Conservation (phyloP, 2,113 vertebrate genomes). For the Limnothrissa miodon region DNA sequence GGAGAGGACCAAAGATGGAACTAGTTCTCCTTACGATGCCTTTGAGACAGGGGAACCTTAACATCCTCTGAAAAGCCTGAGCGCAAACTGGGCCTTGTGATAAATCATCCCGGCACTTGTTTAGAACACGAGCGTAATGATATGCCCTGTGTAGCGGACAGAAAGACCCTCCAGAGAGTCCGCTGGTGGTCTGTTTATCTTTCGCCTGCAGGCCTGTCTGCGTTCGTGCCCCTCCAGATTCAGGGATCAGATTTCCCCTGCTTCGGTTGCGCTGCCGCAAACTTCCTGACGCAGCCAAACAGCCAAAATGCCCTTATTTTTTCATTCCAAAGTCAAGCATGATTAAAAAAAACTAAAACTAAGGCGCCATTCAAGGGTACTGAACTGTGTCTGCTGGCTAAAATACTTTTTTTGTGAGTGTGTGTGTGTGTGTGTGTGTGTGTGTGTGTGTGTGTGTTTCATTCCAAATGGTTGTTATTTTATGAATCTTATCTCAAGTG, state of each 20-base stretch:
- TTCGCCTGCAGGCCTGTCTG: not conserved
- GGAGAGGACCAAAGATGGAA: conserved; percentile 1
- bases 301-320: not conserved
- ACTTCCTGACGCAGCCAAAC: not conserved
- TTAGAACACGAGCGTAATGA: not conserved
- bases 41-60: not conserved
- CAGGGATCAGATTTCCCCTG: not conserved
- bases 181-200: conserved; percentile 1
- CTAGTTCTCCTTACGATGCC: not conserved
- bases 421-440: conserved; percentile 1
- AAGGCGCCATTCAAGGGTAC: not conserved
- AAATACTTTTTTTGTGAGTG: not conserved
- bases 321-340: not conserved
- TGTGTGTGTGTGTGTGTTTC: not conserved
- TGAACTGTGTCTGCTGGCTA: not conserved
- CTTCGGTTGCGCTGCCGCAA: not conserved
- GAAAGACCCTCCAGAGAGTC: not conserved
- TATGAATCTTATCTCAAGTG: conserved; percentile 35
- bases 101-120: not conserved
- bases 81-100: not conserved
- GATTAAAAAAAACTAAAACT: not conserved
- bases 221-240: not conserved
- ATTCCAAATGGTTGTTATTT: not conserved
- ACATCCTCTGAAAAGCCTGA: not conserved
- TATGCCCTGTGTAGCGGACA: not conserved